Conservation (phyloP, 2,113 vertebrate genomes). For the Mirza zaza region DNA sequence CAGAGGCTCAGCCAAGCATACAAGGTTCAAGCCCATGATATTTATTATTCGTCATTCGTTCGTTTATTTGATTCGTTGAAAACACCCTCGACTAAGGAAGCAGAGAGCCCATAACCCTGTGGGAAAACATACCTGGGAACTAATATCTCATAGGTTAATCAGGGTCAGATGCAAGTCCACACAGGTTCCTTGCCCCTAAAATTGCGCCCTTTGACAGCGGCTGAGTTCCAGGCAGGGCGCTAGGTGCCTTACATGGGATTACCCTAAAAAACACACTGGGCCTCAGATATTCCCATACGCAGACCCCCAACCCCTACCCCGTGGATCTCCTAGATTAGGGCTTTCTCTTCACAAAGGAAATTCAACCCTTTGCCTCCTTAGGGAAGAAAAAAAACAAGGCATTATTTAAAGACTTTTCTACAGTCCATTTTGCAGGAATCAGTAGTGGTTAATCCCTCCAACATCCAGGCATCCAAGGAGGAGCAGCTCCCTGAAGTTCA, state of each 20-base stretch:
- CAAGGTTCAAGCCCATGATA: rapidly evolving
- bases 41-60: background rate
- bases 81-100: conserved; percentile 1
- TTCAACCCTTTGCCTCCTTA: conserved; percentile 28
- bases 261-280: background rate
- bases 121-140: background rate
- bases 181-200: background rate
- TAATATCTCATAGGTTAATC: background rate
- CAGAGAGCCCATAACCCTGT: background rate
- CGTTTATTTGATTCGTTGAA: conserved; percentile 69
- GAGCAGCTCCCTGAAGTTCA: background rate
- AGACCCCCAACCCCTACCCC: background rate
- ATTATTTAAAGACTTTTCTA: conserved; percentile 51
- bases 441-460: conserved; percentile 24
- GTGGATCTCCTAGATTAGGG: background rate
- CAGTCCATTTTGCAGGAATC: conserved; percentile 47
- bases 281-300: background rate
- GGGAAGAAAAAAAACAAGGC: conserved; percentile 30
- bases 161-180: background rate
- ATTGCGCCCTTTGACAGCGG: background rate
- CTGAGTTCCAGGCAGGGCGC: background rate
- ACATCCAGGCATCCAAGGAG: background rate
- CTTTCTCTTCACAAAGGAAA: conserved; percentile 46
- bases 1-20: rapidly evolving
- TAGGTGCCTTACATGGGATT: conserved; percentile 29